Conservation (phyloP, 1,140 invertebrate species). For the Musca domestica region DNA sequence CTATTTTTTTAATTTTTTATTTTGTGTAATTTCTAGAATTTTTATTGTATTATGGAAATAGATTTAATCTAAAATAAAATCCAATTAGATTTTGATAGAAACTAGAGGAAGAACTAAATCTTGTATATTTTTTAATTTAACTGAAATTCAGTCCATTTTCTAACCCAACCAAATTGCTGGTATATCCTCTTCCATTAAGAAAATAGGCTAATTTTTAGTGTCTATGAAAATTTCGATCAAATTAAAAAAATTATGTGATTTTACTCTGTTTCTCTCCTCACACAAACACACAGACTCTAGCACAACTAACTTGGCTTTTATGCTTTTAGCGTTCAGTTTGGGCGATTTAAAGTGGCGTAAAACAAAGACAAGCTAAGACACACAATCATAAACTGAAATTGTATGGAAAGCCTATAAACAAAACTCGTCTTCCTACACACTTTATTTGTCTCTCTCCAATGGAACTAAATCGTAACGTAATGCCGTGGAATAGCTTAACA, state of each 20-base stretch:
- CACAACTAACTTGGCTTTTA: no score
- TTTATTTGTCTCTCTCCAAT: neutral
- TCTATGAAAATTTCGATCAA: constrained; percentile 4
- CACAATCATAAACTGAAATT: neutral
- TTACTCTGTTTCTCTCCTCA: neutral
- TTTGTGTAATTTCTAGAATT: no score
- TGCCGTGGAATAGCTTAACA: neutral
- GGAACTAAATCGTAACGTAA: neutral
- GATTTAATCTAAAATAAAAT: no score
- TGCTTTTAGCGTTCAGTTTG: neutral
- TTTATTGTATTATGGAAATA: no score
- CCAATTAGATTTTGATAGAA: no score
- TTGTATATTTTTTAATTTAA: no score
- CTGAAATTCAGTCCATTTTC: no score
- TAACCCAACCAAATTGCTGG: no score
- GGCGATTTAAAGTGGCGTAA: constrained; percentile 11
- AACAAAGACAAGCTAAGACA: neutral
- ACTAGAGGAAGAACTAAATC: no score
- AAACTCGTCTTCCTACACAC: constrained; percentile 20
- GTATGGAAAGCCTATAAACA: neutral
- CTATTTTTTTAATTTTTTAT: no score
- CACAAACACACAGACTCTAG: neutral
- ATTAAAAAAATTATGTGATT: no score
- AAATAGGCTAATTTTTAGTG: neutral
- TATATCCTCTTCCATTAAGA: no score